Conservation (phyloP, 2,113 vertebrate species). For the Sarotherodon lohbergeri region DNA sequence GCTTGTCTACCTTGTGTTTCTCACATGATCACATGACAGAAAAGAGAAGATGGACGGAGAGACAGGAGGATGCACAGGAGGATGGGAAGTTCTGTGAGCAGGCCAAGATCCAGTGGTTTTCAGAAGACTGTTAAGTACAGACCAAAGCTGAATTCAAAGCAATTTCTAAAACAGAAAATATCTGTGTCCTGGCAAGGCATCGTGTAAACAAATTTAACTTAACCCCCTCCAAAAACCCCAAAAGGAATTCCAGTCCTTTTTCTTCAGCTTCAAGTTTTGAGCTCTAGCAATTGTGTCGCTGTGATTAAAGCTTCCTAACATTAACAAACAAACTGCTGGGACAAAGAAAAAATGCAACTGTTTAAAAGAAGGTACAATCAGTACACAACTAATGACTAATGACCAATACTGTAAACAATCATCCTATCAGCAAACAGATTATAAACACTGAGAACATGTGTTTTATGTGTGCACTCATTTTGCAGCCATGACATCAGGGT, state of each 20-base stretch:
- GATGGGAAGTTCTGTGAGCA: not conserved
- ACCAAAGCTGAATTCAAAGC: not conserved
- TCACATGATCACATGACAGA: not conserved
- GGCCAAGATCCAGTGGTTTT: not conserved
- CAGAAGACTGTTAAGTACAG: not conserved
- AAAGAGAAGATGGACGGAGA: not conserved
- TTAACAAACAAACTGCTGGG: not conserved
- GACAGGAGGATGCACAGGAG: not conserved
- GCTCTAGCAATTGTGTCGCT: not conserved
- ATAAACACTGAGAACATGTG: rapidly evolving
- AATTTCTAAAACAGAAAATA: not conserved
- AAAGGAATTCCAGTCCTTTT: not conserved
- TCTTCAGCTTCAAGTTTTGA: not conserved
- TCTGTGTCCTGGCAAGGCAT: not conserved
- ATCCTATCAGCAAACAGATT: not conserved
- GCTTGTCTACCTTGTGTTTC: not conserved
- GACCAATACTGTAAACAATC: not conserved
- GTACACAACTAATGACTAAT: not conserved
- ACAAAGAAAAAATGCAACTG: not conserved
- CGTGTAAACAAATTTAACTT: not conserved
- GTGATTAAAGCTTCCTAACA: not conserved
- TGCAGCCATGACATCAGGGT: not conserved
- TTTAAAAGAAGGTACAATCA: not conserved
- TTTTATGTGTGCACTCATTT: rapidly evolving
- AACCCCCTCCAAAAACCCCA: not conserved